Evolutionary conservation across 2,113 vertebrate species (phyloP), one percentile per base, ranked within the genome.

Genomic region (Myrmophylax atrothorax): DNA sequence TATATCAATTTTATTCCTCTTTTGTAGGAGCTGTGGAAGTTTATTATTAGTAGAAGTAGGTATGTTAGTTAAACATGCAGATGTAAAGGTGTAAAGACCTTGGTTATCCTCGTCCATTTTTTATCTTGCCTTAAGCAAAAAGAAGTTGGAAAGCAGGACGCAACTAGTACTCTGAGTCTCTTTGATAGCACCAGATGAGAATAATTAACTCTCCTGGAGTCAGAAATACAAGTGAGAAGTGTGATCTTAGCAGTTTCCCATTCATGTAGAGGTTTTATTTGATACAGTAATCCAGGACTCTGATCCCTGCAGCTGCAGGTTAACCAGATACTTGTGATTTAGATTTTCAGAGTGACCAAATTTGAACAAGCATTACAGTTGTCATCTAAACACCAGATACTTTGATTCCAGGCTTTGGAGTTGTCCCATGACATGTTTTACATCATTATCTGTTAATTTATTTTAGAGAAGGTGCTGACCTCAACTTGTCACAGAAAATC

Each of bases 251-350:
- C 9, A 38, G 4, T n/a, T 67, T 74, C 11, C 22, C 6, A 38
- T 33, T 5, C 18, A 53, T 28, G 8, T 11, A 38, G 17, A 40
- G 4, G 0, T 11, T 81, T 89, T 40, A 58, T 62, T 56, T 55
- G 18, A 49, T 62, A 19, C 19, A 37, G 7, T 13, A 58, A 14
- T 44, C 7, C 0, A 2, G 2, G 20, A 3, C 50, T 56, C 42
- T 82, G 33, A 44, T 37, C 12, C 9, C 5, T 66, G 22, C 2
- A 40, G 4, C 3, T 25, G 5, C 8, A 67, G 17, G 4, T 50
- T 74, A 13, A 63, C 17, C 11, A 29, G n/a, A 81, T 47, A 14
- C 8, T 44, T 60, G 9, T 35, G 5, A 40, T 22, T 64, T 55
- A 89, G 23, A 1, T 50, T 58, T 85, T 85, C 24, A 58, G 26